These are phyloP conservation scores for Drosophila fuyamai DNA, from an alignment of 1,140 invertebrate species.

Conservation along the genomic window DNA sequence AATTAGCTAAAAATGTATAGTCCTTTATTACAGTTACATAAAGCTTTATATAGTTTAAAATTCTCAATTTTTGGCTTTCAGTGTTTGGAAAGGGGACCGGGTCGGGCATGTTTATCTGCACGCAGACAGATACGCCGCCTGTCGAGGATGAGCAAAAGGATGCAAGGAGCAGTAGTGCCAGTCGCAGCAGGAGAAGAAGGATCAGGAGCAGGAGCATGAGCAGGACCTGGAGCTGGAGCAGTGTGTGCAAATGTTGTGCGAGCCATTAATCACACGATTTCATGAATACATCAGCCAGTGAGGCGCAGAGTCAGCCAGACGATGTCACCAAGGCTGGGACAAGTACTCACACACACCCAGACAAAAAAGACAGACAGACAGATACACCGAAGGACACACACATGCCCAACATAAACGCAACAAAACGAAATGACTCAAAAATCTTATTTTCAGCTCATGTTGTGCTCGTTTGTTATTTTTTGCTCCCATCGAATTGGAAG, in stretches of 20 bases:
- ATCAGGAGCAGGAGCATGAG: constrained; percentile 9
- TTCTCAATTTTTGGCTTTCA: not conserved
- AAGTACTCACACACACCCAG: constrained; percentile 18
- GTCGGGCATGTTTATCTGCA: constrained; percentile 75
- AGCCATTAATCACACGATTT: constrained; percentile 84
- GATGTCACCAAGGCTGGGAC: constrained; percentile 49
- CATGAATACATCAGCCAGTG: constrained; percentile 84
- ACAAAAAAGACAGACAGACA: not conserved
- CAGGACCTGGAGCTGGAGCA: constrained; percentile 42
- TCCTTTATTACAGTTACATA: too few species aligned
- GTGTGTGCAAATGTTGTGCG: constrained; percentile 83
- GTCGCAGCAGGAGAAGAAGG: constrained; percentile 31
- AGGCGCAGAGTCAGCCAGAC: constrained; percentile 72
- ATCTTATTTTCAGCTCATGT: constrained; percentile 83
- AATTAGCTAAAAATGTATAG: too few species aligned
- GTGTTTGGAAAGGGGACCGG: constrained; percentile 5
- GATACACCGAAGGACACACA: not conserved
- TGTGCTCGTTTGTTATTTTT: constrained; percentile 81
- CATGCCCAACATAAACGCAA: constrained; percentile 66
- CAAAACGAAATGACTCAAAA: constrained; percentile 84
- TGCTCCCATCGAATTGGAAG: constrained; percentile 31
- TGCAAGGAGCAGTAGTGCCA: constrained; percentile 28
- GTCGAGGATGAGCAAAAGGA: constrained; percentile 55
- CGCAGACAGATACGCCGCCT: constrained; percentile 78
- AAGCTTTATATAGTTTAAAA: too few species aligned